phyloP scores from a whole-genome alignment of 2,888 invertebrate genomes.

The Andricus quercusramuli region DNA sequence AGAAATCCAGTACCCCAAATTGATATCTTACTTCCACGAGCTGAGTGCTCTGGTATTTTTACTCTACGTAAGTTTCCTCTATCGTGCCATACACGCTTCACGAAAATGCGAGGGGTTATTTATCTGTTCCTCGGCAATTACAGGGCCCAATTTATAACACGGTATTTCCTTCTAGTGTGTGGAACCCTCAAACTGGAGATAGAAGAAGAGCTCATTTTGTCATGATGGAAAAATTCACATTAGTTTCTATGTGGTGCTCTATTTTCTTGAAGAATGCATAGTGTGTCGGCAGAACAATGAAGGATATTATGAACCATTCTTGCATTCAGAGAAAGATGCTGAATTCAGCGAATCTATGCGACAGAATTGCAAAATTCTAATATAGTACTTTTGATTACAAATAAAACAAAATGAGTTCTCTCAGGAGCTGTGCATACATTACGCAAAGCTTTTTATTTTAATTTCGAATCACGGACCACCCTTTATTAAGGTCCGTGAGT shows the following conservation, averaged over 20 bases:
- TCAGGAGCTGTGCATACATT: too few species aligned
- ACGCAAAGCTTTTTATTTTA: too few species aligned
- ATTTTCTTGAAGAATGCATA: neutral
- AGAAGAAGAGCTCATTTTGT: neutral
- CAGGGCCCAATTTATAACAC: slow-evolving; percentile 34
- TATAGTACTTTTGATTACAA: too few species aligned
- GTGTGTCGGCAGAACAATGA: neutral
- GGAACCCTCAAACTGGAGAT: neutral
- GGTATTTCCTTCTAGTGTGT: neutral
- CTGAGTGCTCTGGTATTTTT: slow-evolving; percentile 48
- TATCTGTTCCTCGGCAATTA: slow-evolving; percentile 33
- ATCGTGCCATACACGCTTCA: neutral
- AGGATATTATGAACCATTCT: too few species aligned
- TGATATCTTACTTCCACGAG: slow-evolving; percentile 49
- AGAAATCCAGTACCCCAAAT: slow-evolving; percentile 47
- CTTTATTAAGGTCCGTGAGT: too few species aligned
- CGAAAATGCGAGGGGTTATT: slow-evolving; percentile 19
- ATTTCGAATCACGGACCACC: too few species aligned
- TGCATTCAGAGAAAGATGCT: too few species aligned
- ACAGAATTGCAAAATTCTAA: too few species aligned
- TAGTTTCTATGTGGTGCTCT: neutral
- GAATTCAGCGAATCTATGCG: too few species aligned
- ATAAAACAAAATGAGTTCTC: too few species aligned
- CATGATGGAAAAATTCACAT: slow-evolving; percentile 4
- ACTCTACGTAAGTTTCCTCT: slow-evolving; percentile 31